These are phyloP conservation scores for Melieria omissa DNA, from an alignment of 2,888 invertebrate species.

Conservation along the genomic window DNA sequence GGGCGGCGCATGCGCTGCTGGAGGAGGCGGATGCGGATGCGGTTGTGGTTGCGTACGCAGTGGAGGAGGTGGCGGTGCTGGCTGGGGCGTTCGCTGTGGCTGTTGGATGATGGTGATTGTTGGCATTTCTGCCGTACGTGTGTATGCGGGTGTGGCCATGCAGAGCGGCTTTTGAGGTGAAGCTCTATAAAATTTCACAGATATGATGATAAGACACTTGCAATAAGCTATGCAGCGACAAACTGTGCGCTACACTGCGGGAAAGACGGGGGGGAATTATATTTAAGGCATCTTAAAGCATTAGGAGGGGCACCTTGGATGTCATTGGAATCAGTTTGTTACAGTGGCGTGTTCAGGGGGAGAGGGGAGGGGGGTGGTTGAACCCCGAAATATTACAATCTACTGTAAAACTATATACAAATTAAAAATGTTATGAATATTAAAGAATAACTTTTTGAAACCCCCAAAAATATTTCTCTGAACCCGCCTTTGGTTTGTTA, in stretches of 20 bases:
- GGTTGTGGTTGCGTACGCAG: constrained; percentile 25
- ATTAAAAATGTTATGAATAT: too few relatives aligned
- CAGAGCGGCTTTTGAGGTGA: constrained; percentile 76
- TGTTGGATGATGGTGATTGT: constrained; percentile 49
- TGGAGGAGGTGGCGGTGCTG: constrained; percentile 25
- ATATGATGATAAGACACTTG: too few relatives aligned
- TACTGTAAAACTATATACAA: too few relatives aligned
- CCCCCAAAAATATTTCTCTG: too few relatives aligned
- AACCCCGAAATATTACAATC: too few relatives aligned
- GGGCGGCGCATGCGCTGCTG: constrained; percentile 5
- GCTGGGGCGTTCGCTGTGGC: constrained; percentile 36
- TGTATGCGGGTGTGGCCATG: constrained; percentile 76
- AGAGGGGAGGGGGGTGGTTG: not conserved
- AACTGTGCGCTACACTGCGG: constrained; percentile 3
- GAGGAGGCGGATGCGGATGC: constrained; percentile 1
- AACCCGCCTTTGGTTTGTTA: too few relatives aligned
- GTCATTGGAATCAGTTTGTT: not conserved
- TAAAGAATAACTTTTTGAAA: too few relatives aligned
- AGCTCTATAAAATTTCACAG: constrained; percentile 68
- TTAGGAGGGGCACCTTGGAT: not conserved
- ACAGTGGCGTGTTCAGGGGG: not conserved
- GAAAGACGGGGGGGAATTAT: not conserved
- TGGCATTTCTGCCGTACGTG: constrained; percentile 67
- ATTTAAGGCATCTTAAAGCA: not conserved
- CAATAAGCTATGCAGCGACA: not conserved